phyloP scores from a whole-genome alignment of 2,113 vertebrate species.

The Rhinolophus sinicus region DNA sequence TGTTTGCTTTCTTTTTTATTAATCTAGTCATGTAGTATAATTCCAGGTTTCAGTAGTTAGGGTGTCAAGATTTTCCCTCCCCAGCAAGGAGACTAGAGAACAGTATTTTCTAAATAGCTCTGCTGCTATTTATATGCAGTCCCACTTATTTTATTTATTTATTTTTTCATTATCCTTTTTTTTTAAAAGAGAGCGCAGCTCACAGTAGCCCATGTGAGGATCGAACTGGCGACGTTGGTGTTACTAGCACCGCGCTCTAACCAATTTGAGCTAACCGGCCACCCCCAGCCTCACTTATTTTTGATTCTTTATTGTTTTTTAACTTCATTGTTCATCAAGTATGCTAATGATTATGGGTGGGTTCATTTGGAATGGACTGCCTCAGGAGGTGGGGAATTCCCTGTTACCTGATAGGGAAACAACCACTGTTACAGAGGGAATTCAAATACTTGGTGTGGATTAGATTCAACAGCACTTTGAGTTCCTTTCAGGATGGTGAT shows the following conservation, averaged over 20 bases:
- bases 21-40: not conserved
- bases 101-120: not conserved
- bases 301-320: not conserved
- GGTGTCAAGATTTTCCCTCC: not conserved
- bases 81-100: not conserved
- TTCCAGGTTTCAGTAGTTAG: not conserved
- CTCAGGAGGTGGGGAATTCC: not conserved
- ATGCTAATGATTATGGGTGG: not conserved
- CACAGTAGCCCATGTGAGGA: no score
- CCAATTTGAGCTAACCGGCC: no score
- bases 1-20: constrained; percentile 18
- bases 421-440: not conserved
- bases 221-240: no score
- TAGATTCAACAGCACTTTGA: not conserved
- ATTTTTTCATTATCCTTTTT: no score
- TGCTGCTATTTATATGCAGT: not conserved
- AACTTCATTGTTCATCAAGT: not conserved
- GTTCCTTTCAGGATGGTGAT: constrained; percentile 1
- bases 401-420: not conserved
- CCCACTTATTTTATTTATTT: not conserved
- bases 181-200: no score
- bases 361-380: not conserved
- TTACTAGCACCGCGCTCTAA: no score
- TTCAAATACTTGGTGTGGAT: not conserved
- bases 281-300: not conserved